These are phyloP conservation scores for Dermatemys mawii DNA, from an alignment of 2,113 vertebrate species.

Conservation along the genomic window DNA sequence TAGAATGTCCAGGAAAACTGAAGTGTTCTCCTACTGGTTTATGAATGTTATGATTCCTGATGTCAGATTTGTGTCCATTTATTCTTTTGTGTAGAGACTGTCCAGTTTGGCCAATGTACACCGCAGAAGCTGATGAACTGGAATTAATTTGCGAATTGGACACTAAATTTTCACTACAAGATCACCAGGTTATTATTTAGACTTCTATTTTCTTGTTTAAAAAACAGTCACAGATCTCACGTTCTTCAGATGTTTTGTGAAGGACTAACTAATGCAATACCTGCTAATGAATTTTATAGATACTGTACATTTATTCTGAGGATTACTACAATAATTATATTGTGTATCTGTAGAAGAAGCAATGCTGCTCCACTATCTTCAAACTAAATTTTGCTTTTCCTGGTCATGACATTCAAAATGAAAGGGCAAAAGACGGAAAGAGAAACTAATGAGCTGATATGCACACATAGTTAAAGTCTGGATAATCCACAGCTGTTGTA, in stretches of 20 bases:
- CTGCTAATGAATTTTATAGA: not conserved
- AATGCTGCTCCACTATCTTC: not conserved
- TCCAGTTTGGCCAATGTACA: too few relatives aligned
- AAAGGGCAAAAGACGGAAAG: not conserved
- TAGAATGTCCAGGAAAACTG: too few relatives aligned
- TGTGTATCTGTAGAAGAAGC: too few relatives aligned
- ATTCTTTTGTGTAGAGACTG: too few relatives aligned
- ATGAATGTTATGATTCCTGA: too few relatives aligned
- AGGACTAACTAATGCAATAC: not conserved
- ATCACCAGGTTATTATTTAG: rapidly evolving
- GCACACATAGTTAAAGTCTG: not conserved
- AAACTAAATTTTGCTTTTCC: not conserved
- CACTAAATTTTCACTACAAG: too few relatives aligned
- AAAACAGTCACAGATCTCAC: not conserved
- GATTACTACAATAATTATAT: not conserved
- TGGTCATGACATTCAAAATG: not conserved
- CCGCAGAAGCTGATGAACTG: too few relatives aligned
- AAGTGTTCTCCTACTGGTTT: too few relatives aligned
- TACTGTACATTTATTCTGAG: not conserved
- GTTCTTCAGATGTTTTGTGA: not conserved
- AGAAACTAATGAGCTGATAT: not conserved
- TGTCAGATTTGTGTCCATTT: too few relatives aligned
- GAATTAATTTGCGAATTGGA: too few relatives aligned
- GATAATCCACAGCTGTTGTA: conserved; percentile 11
- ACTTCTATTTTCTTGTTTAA: not conserved